Conservation (phyloP, 2,113 vertebrate species). For the Phodopus roborovskii region DNA sequence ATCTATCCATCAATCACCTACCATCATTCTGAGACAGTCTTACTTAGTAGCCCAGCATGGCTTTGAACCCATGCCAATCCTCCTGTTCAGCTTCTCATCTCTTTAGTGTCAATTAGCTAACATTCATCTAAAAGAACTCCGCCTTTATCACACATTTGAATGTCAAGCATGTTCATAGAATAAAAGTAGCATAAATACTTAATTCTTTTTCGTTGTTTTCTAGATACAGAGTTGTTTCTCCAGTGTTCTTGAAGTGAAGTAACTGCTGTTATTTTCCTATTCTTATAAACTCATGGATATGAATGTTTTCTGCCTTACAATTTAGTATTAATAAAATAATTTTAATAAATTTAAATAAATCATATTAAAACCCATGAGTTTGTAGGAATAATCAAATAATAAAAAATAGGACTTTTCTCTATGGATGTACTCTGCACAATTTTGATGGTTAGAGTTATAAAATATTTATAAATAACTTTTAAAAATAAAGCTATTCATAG, state of each 20-base stretch:
- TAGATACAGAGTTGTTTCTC: conserved; percentile 7
- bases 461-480: neutral
- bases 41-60: neutral
- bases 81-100: neutral
- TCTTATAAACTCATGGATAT: conserved; percentile 26
- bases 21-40: neutral
- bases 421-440: neutral
- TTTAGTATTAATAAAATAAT: neutral
- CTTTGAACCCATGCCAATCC: neutral
- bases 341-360: neutral
- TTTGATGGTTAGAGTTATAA: neutral
- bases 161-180: neutral
- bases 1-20: neutral
- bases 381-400: neutral
- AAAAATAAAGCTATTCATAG: neutral
- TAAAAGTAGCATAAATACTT: neutral
- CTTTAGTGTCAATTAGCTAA: neutral
- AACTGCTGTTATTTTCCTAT: conserved; percentile 17
- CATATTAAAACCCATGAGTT: neutral
- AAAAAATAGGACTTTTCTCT: neutral
- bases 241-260: neutral
- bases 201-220: neutral
- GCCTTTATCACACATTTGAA: neutral
- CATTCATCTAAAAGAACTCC: neutral
- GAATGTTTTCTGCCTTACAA: neutral